phyloP scores from a whole-genome alignment of 35 echinoderm and acorn worm species.

The Heliocidaris tuberculata region DNA sequence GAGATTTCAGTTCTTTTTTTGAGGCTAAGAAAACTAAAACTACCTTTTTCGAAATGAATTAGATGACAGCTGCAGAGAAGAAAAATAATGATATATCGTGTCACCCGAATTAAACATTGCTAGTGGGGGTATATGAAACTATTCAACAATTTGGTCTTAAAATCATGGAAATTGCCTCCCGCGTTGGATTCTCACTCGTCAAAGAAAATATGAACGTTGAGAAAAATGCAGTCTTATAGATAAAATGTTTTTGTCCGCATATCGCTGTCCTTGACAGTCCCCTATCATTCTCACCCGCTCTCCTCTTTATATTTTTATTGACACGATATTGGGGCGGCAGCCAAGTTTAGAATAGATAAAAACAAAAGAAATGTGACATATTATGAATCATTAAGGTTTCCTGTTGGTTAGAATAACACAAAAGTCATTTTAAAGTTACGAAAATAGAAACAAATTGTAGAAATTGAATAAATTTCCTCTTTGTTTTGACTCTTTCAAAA shows the following conservation, averaged over 20 bases:
- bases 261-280: background rate
- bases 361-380: background rate
- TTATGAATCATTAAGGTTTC: background rate
- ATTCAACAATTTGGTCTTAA: background rate
- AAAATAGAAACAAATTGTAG: background rate
- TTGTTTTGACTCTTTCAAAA: background rate
- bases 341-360: background rate
- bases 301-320: background rate
- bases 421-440: background rate
- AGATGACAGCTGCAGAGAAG: background rate
- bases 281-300: background rate
- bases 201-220: background rate
- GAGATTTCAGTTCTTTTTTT: too few species aligned
- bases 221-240: background rate
- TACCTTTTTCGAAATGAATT: background rate
- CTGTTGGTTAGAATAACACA: background rate
- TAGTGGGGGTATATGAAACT: background rate
- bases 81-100: background rate
- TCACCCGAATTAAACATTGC: background rate
- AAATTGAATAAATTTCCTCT: background rate
- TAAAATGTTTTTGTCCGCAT: background rate
- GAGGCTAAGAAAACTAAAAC: background rate
- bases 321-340: background rate
- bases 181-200: background rate
- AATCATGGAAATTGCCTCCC: background rate